Base-by-base conservation (phyloP, 1,140 invertebrate species). In the Drosophila orena region DNA sequence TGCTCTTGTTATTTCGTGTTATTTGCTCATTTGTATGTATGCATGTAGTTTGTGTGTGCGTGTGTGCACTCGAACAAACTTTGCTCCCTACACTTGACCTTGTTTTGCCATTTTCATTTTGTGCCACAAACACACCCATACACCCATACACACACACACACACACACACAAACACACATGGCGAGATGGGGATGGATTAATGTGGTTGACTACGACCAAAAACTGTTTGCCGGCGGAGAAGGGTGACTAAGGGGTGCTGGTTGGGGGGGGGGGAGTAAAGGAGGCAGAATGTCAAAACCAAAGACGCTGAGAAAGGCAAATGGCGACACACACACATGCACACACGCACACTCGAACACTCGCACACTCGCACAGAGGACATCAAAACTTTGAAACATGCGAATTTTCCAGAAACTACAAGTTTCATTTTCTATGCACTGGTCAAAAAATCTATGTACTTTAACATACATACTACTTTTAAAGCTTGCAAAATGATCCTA, bases 21-120 rank as follows among this genome's bases (percentile, higher is more conserved):
- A 38, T 40, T 37, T 69, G 14, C 54, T 46, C 57, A 40, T 49
- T 14, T 22, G 60, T 43, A 22, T 24, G 56, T 17, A 17, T 24
- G 56, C 1, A 17, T 17, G 17, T 43, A 27, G 59, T 35, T 64
- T 42, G 38, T 40, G 42, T 75, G 42, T 79, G 42, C 64, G 61
- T 69, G 57, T 69, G 74, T 75, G 81, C 74, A 78, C 81, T 86
- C 70, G 69, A 88, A 86, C 83, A 86, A 83, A 86, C 84, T 86
- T 86, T 86, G 83, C 83, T 86, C 83, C 83, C 83, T 86, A 86
- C 83, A 86, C 83, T 86, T 86, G 83, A 86, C 83, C 83, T 86
- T 86, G 83, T 86, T 88, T 86, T 88, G 83, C 75, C 83, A 86
- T 88, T 86, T 83, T 84, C 80, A 79, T 84, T 84, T 84, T 84